These are phyloP conservation scores for Bombus huntii DNA, from an alignment of 1,140 invertebrate species.

Conservation along the genomic window DNA sequence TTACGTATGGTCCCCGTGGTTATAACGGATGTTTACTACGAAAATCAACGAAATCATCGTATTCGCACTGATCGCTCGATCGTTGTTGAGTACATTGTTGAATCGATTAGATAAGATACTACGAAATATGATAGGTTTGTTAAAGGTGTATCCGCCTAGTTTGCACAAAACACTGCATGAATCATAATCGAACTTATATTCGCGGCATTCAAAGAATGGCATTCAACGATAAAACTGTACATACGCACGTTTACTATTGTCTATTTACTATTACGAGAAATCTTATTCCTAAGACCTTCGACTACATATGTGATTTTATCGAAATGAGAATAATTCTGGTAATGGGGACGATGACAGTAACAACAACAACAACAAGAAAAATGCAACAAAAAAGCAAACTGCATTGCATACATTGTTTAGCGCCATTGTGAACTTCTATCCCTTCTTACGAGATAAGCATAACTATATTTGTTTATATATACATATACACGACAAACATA, in stretches of 20 bases:
- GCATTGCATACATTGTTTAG: slow-evolving; percentile 61
- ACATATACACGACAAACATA: slow-evolving; percentile 46
- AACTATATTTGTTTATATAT: slow-evolving; percentile 61
- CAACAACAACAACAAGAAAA: neutral
- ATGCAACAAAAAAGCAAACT: slow-evolving; percentile 30
- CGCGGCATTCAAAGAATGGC: slow-evolving; percentile 58
- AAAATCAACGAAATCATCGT: neutral
- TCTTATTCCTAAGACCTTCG: slow-evolving; percentile 65
- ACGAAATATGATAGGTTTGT: neutral
- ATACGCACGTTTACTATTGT: slow-evolving; percentile 69
- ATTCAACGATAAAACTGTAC: slow-evolving; percentile 68
- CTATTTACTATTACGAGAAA: slow-evolving; percentile 66
- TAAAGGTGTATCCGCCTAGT: slow-evolving; percentile 35
- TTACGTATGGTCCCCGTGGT: neutral
- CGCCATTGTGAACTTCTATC: slow-evolving; percentile 63
- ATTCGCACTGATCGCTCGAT: neutral
- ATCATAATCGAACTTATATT: slow-evolving; percentile 48
- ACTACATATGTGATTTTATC: slow-evolving; percentile 58
- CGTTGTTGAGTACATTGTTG: neutral
- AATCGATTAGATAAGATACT: neutral
- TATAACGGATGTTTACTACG: neutral
- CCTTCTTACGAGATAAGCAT: slow-evolving; percentile 61
- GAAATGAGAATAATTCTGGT: slow-evolving; percentile 36
- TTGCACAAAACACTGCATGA: slow-evolving; percentile 23
- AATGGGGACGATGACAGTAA: slow-evolving; percentile 22